Percentiles rank a stretch among this genome's conserved stretches.
These are phyloP conservation scores for Catostylus mosaicus DNA, from an alignment of 30 jellyfish, hydroid and myxozoan genomes.

Conservation along the genomic window DNA sequence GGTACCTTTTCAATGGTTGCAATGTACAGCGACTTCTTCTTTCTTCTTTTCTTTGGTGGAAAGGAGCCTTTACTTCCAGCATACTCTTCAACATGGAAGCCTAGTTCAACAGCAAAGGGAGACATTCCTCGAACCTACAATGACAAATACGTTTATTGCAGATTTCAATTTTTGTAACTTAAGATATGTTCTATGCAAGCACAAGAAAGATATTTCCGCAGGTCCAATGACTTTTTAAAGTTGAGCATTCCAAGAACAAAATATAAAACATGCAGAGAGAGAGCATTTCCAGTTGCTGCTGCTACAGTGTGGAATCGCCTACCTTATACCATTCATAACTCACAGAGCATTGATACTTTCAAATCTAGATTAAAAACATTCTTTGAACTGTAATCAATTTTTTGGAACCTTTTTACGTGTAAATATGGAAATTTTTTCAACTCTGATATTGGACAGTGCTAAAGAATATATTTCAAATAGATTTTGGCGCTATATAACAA, in stretches of 20 bases:
- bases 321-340: background rate
- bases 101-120: conserved; percentile 97
- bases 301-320: conserved; percentile 28
- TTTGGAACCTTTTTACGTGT: no score
- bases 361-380: no score
- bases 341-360: conserved; percentile 8
- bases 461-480: no score
- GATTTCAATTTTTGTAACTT: no score
- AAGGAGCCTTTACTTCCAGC: conserved; percentile 96
- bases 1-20: conserved; percentile 99
- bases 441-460: no score
- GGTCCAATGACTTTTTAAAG: background rate
- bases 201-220: background rate
- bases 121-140: conserved; percentile 90
- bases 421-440: no score
- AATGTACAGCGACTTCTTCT: conserved; percentile 73
- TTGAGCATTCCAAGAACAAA: background rate
- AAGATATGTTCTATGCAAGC: no score
- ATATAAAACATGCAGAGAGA: background rate
- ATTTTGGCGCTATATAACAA: no score
- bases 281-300: conserved; percentile 48
- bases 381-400: no score
- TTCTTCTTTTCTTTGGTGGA: conserved; percentile 95
- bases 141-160: background rate
- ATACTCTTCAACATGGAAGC: conserved; percentile 96